These are phyloP conservation scores for Apotomis betuletana DNA, from an alignment of 2,888 invertebrate species.

Conservation along the genomic window DNA sequence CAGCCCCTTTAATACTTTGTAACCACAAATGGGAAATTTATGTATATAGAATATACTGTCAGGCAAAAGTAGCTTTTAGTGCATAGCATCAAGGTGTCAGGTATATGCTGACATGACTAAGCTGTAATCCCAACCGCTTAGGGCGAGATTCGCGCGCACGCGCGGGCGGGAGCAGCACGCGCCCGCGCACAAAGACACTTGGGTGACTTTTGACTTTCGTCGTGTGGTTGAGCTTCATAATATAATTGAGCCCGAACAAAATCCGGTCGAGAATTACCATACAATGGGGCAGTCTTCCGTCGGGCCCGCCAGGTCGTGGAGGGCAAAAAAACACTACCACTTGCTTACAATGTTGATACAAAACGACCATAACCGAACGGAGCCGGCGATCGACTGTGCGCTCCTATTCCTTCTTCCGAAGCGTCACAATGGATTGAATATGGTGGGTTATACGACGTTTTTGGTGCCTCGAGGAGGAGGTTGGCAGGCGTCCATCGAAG, in stretches of 20 bases:
- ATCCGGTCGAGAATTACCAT: conserved; percentile 82
- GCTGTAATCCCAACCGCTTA: conserved; percentile 11
- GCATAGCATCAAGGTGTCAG: not conserved
- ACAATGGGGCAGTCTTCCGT: conserved; percentile 81
- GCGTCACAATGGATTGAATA: conserved; percentile 41
- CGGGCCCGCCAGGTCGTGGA: conserved; percentile 79
- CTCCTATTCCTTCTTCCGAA: conserved; percentile 44
- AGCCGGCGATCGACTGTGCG: conserved; percentile 46
- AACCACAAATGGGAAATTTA: conserved; percentile 20
- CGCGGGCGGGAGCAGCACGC: conserved; percentile 48
- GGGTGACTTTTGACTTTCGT: conserved; percentile 82
- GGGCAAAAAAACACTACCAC: conserved; percentile 82
- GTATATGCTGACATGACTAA: conserved; percentile 22
- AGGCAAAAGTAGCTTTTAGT: conserved; percentile 17
- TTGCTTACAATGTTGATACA: conserved; percentile 52
- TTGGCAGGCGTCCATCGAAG: conserved; percentile 80
- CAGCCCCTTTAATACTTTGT: conserved; percentile 23
- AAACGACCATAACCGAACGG: conserved; percentile 49
- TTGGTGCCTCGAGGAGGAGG: conserved; percentile 52
- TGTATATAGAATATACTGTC: conserved; percentile 18
- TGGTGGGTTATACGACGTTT: conserved; percentile 48
- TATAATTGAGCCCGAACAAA: conserved; percentile 83
- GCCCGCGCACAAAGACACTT: conserved; percentile 65
- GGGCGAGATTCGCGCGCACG: conserved; percentile 30
- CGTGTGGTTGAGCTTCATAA: conserved; percentile 80